Conservation (phyloP, 2,113 vertebrate genomes). For the Anas platyrhynchos region DNA sequence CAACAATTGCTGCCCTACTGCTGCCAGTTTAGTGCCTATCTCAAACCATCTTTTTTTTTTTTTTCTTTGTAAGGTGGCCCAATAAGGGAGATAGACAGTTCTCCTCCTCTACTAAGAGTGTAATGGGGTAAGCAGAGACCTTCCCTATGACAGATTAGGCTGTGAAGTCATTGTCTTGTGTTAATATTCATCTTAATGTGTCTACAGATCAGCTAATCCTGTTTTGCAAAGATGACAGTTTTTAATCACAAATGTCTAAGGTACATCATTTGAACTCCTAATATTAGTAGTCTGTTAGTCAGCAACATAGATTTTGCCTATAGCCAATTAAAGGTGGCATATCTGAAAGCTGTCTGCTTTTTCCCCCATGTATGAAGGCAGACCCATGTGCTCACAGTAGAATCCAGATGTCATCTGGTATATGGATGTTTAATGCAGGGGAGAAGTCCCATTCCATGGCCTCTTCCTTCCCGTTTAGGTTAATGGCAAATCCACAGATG, state of each 20-base stretch:
- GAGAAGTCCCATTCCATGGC: not conserved
- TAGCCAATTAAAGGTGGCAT: not conserved
- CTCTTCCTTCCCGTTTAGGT: not conserved
- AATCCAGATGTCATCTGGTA: not conserved
- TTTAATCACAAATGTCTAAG: not conserved
- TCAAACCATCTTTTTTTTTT: not conserved
- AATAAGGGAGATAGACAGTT: not conserved
- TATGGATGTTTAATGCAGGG: not conserved
- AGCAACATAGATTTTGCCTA: no score
- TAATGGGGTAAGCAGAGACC: not conserved
- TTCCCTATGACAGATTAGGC: not conserved
- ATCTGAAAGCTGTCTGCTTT: not conserved
- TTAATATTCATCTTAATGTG: not conserved
- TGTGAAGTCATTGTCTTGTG: not conserved
- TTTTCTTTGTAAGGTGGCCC: not conserved
- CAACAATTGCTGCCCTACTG: not conserved
- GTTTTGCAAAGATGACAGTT: not conserved
- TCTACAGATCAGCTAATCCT: not conserved
- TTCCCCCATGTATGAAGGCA: not conserved
- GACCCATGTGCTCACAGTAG: not conserved
- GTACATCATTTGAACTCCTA: not conserved
- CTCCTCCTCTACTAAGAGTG: not conserved
- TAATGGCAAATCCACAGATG: rapidly evolving
- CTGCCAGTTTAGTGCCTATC: not conserved
- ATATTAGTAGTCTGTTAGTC: not conserved